phyloP scores from a whole-genome alignment of 2,113 vertebrate species.

The Falcunculus frontatus region DNA sequence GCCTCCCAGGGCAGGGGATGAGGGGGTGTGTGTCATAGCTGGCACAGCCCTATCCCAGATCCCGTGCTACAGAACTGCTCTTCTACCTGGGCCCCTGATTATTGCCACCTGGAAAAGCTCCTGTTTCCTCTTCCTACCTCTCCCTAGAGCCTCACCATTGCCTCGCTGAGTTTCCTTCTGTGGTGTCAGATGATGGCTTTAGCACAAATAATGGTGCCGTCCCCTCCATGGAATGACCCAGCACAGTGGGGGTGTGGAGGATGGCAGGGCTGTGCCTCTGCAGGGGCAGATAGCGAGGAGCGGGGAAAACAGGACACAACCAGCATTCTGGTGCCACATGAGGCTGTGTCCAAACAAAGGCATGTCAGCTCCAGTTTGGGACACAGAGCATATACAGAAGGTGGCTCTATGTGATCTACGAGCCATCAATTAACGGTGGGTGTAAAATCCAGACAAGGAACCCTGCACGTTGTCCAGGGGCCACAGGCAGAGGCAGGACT shows the following conservation, averaged over 20 bases:
- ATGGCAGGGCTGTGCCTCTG: not conserved
- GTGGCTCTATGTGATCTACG: not conserved
- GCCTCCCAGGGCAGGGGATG: not conserved
- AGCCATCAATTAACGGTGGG: not conserved
- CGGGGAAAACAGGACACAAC: not conserved
- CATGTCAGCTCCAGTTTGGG: not conserved
- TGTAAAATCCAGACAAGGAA: not conserved
- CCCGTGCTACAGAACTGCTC: not conserved
- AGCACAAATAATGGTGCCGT: not conserved
- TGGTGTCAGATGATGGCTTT: not conserved
- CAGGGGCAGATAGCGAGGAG: not conserved
- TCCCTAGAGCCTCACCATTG: not conserved
- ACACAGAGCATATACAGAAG: accelerated
- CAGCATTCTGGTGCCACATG: accelerated
- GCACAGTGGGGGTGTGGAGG: not conserved
- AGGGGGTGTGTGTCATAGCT: accelerated
- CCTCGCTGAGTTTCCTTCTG: accelerated
- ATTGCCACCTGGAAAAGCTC: not conserved
- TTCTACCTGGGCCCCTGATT: not conserved
- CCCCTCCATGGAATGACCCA: not conserved
- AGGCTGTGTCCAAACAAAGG: not conserved
- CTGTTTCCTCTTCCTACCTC: not conserved
- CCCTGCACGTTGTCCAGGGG: accelerated
- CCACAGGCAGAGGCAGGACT: not conserved
- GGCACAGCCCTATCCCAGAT: not conserved